Evolutionary conservation across 2,888 invertebrate genomes (phyloP), one percentile per base, ranked within the genome.

Genomic region (Folsomia candida): DNA sequence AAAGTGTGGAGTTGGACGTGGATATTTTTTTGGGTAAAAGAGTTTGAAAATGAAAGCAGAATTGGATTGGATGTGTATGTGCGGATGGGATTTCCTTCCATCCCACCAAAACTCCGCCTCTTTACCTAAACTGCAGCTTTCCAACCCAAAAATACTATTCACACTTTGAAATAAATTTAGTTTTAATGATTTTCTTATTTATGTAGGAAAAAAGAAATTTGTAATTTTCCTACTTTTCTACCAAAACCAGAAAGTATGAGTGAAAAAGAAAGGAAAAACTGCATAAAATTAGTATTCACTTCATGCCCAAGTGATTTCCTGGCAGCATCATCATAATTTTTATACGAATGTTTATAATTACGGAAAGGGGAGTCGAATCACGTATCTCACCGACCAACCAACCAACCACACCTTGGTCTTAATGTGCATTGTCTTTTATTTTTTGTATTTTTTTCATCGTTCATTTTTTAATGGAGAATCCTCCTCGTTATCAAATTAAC

Each of bases 361-460:
- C 28, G 61, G 27, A 61, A 61, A 28, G n/a, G 27, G 9, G 27
- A 61, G 61, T 61, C 61, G 20, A 28, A 61, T 61, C 61, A 61
- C 61, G 61, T 61, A 61, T 18, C n/a, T 61, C n/a, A 14, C 28
- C 14, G 3, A n/a, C 4, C 24, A 22, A 59, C 59, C 25, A 22
- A 2, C 20, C 14, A 37, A 61, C 61, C 61, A 61, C 61, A 61
- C 61, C 61, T 29, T 26, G 20, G 2, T 3, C 14, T 28, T 20
- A 22, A 26, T 26, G 18, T 54, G 54, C 54, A 54, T 54, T 22
- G 22, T 54, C 22, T 54, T 54, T 37, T 22, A n/a, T 54, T 54
- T 54, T 54, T n/a, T n/a, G n/a, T n/a, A n/a, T n/a, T n/a, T n/a
- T n/a, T n/a, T n/a, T n/a, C n/a, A n/a, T n/a, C n/a, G n/a, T n/a